Evolutionary conservation across 2,797 vertebrate species (phyloP).

Genomic region (Poliocrania exsul): DNA sequence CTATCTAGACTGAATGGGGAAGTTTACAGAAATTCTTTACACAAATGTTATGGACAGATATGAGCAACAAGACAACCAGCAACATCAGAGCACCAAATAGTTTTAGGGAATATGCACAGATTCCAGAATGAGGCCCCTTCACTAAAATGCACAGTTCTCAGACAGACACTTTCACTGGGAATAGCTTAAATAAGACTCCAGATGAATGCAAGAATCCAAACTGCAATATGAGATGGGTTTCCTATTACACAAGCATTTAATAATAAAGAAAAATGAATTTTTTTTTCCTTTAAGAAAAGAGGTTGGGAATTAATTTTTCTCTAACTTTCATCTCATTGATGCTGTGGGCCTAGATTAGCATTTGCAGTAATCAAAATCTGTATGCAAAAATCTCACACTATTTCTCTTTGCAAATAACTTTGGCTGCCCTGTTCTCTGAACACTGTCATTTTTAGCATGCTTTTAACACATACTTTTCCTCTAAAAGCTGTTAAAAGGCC

Average conservation of each 20-base stretch:
- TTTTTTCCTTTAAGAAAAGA: not conserved
- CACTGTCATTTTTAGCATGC: not conserved
- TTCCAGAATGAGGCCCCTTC: not conserved
- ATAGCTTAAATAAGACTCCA: not conserved
- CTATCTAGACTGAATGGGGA: not conserved
- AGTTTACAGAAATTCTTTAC: not conserved
- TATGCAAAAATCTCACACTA: not conserved
- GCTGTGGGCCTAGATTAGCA: not conserved
- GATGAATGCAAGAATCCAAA: not conserved
- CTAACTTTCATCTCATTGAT: not conserved
- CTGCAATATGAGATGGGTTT: not conserved
- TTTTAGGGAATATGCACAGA: not conserved
- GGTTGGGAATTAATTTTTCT: not conserved
- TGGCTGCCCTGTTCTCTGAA: not conserved
- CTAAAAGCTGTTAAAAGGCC: conserved; percentile 48
- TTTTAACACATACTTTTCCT: not conserved
- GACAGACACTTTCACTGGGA: not conserved
- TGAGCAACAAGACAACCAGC: not conserved
- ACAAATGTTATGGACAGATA: not conserved
- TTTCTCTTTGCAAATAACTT: not conserved
- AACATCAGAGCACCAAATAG: not conserved
- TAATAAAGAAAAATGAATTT: not conserved
- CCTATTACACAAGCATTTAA: not conserved
- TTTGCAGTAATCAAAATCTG: not conserved
- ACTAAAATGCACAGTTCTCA: not conserved